phyloP scores from a whole-genome alignment of 23 tunicate species.

The Diplosoma virens region DNA sequence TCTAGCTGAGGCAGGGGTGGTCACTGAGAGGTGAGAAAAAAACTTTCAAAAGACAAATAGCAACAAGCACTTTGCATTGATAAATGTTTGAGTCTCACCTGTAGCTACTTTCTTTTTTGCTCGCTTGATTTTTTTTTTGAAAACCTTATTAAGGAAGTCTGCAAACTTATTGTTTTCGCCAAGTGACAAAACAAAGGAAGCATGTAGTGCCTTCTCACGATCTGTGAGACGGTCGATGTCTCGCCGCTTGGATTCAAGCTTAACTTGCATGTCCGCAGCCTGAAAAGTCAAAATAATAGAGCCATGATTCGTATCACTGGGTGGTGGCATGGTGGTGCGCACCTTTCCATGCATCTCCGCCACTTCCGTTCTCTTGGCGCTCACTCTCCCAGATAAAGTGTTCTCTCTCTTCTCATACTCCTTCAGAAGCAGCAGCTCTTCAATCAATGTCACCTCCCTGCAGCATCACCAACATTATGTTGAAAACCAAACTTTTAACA shows the following conservation, averaged over 20 bases:
- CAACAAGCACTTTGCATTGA: no score
- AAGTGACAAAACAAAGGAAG: conserved; percentile 54
- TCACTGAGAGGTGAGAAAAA: no score
- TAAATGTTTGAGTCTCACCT: no score
- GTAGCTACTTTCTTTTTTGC: conserved; percentile 70
- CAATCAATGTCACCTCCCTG: conserved; percentile 90
- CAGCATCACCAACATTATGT: background rate
- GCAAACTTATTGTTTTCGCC: conserved; percentile 98
- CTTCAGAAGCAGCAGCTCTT: conserved; percentile 88
- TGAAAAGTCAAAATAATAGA: conserved; percentile 1
- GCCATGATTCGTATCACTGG: background rate
- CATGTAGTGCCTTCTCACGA: conserved; percentile 76
- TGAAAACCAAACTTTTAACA: background rate
- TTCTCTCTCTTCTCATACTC: conserved; percentile 94
- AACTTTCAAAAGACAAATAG: no score
- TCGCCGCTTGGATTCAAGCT: conserved; percentile 62
- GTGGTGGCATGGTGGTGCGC: background rate
- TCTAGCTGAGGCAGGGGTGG: no score
- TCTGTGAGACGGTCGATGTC: conserved; percentile 88
- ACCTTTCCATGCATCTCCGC: conserved; percentile 78
- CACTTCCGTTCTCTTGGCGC: conserved; percentile 67
- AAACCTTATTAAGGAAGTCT: conserved; percentile 86
- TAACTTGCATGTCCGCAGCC: conserved; percentile 62
- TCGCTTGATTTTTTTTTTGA: conserved; percentile 96
- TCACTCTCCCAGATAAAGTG: conserved; percentile 66